These are phyloP conservation scores for Parnassius mnemosyne DNA, from an alignment of 2,888 invertebrate species.

Conservation along the genomic window DNA sequence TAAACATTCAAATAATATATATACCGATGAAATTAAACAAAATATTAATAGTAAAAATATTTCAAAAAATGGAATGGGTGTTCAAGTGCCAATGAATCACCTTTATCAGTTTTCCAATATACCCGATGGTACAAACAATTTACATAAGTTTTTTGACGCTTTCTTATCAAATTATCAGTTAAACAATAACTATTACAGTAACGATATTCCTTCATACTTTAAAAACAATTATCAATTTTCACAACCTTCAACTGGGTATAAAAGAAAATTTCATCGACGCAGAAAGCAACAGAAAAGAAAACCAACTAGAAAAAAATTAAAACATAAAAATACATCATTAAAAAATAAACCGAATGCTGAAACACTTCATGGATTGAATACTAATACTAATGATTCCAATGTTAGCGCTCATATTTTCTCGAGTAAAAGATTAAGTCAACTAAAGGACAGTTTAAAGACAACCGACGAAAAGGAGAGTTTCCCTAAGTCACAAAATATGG, in stretches of 20 bases:
- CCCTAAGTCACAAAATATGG: background rate
- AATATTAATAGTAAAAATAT: constrained; percentile 1
- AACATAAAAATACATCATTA: constrained; percentile 5
- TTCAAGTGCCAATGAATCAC: background rate
- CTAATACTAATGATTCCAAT: background rate
- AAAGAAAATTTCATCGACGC: constrained; percentile 25
- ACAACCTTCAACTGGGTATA: constrained; percentile 21
- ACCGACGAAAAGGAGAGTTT: background rate
- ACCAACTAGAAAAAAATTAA: constrained; percentile 7
- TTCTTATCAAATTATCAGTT: constrained; percentile 22
- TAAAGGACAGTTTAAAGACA: background rate
- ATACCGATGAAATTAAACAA: background rate
- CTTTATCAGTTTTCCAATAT: constrained; percentile 11
- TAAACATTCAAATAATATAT: background rate
- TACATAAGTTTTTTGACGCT: constrained; percentile 21
- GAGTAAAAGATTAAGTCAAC: background rate
- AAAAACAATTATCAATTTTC: constrained; percentile 33
- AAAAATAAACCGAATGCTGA: background rate
- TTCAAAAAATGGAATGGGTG: background rate
- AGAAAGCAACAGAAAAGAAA: constrained; percentile 17
- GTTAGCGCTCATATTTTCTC: background rate
- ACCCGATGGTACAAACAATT: constrained; percentile 7
- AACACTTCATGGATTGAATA: background rate
- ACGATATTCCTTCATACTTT: constrained; percentile 34
- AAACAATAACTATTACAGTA: constrained; percentile 17